Percentiles rank a stretch among this genome's conserved stretches.
Evolutionary conservation across 23 tunicate species (phyloP).

Genomic region (Trididemnum nubilum): DNA sequence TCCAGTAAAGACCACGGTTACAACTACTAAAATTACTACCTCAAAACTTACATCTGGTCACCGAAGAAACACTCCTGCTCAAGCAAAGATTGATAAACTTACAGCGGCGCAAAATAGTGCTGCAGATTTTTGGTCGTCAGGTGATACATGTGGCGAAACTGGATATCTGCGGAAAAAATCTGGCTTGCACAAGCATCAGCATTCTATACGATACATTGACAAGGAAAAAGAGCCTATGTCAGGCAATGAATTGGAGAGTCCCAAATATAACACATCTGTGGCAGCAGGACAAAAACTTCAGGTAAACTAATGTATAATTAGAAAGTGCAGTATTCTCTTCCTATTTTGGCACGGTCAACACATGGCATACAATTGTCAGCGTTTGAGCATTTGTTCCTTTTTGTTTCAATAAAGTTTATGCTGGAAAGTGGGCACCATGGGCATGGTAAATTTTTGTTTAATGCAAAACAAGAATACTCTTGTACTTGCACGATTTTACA

Average conservation of each 20-base stretch:
- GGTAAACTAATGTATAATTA: slow-evolving; percentile 30
- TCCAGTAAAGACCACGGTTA: not conserved
- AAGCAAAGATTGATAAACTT: slow-evolving; percentile 50
- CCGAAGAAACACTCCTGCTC: slow-evolving; percentile 42
- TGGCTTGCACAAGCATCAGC: slow-evolving; percentile 61
- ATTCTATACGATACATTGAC: slow-evolving; percentile 36
- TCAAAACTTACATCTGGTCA: slow-evolving; percentile 27
- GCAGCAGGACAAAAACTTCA: slow-evolving; percentile 65
- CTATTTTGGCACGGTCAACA: too few species aligned
- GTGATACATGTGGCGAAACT: not conserved
- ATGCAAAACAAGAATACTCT: too few species aligned
- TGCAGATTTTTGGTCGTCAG: not conserved
- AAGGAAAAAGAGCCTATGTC: not conserved
- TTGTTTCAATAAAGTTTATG: too few species aligned
- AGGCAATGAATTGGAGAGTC: slow-evolving; percentile 36
- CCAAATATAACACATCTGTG: slow-evolving; percentile 60
- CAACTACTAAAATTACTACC: slow-evolving; percentile 3
- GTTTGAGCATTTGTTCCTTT: too few species aligned
- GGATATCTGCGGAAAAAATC: slow-evolving; percentile 66
- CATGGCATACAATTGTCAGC: too few species aligned
- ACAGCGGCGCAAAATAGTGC: slow-evolving; percentile 17
- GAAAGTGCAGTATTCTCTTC: too few species aligned
- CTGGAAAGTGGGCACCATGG: too few species aligned
- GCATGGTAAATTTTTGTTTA: too few species aligned
- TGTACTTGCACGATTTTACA: too few species aligned